A percentile compares a stretch with the other conserved stretches of the same genome.
Conservation (phyloP, 2,113 vertebrate species). For the Heterotis niloticus region DNA sequence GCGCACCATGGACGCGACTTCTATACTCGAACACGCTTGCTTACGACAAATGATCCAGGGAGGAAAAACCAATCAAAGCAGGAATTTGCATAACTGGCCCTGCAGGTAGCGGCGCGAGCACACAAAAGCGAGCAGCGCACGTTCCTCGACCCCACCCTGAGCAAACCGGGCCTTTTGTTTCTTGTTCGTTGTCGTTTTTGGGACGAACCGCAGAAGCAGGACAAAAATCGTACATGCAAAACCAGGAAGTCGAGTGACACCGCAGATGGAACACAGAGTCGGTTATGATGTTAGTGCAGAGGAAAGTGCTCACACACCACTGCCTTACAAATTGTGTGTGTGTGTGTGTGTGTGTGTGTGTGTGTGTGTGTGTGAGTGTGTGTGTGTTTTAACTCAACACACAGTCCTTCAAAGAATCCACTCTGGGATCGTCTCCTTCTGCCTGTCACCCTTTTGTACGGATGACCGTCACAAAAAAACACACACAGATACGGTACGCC, state of each 20-base stretch:
- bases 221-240: neutral
- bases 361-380: neutral
- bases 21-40: no score
- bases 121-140: no score
- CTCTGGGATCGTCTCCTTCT: neutral
- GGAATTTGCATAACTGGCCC: no score
- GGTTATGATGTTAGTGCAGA: neutral
- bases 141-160: neutral
- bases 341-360: neutral
- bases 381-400: neutral
- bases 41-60: no score
- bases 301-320: no score
- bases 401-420: slow-evolving; percentile 1
- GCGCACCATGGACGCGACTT: no score
- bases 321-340: neutral
- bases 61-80: no score
- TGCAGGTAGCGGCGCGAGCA: no score
- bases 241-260: neutral
- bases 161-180: neutral
- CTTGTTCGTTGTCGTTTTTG: neutral
- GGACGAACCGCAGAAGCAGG: neutral
- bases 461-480: slow-evolving; percentile 45
- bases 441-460: slow-evolving; percentile 22
- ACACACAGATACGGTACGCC: slow-evolving; percentile 30
- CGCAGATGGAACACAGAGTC: neutral